phyloP scores from a whole-genome alignment of 2,888 invertebrate genomes.

The Rhingia rostrata region DNA sequence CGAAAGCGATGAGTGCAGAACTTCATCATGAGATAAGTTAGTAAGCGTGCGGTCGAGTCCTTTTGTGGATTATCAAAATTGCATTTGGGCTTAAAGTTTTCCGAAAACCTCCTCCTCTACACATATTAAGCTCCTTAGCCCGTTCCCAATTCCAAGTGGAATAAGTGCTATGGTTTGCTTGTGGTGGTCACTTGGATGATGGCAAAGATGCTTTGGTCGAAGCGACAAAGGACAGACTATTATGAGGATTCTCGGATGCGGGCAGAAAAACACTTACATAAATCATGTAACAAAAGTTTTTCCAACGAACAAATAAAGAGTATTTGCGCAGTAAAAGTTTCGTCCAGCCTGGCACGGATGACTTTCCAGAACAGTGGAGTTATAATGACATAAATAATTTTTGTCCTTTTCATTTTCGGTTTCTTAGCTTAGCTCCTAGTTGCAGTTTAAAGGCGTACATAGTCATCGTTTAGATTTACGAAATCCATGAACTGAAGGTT shows the following conservation, averaged over 20 bases:
- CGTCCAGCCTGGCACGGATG: not conserved
- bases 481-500: not conserved
- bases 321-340: constrained; percentile 47
- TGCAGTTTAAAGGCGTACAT: constrained; percentile 9
- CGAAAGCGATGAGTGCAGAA: constrained; percentile 53
- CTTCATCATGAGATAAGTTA: constrained; percentile 51
- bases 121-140: not conserved
- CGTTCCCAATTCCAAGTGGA: not conserved
- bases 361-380: constrained; percentile 10
- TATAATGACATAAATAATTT: constrained; percentile 32
- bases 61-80: constrained; percentile 58
- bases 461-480: not conserved
- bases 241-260: constrained; percentile 40
- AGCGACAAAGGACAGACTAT: constrained; percentile 41
- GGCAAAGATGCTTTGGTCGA: constrained; percentile 7
- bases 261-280: constrained; percentile 58
- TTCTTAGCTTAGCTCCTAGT: not conserved
- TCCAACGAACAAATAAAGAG: constrained; percentile 30
- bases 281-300: constrained; percentile 54
- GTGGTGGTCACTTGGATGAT: constrained; percentile 4
- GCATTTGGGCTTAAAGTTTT: constrained; percentile 53
- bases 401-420: not conserved
- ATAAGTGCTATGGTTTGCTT: constrained; percentile 9
- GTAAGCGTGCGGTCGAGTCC: constrained; percentile 46
- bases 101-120: not conserved